A percentile compares a stretch with the other conserved stretches of the same genome.
Evolutionary conservation across 2,113 vertebrate species (phyloP).

Genomic region (Gymnobelideus leadbeateri): DNA sequence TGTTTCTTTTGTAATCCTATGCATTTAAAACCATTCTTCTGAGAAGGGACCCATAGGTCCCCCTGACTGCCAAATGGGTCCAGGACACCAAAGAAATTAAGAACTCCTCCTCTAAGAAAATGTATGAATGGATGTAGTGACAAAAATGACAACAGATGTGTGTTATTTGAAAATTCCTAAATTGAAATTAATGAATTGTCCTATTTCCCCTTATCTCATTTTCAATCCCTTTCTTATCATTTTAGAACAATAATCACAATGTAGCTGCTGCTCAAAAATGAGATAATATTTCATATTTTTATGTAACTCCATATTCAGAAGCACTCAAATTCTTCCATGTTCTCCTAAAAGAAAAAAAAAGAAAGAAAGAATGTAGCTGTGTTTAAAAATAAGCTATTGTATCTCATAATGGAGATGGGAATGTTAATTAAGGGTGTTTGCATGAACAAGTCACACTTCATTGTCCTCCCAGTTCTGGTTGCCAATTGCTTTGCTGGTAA

Average conservation of each 20-base stretch:
- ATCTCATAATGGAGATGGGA: slow-evolving; percentile 71
- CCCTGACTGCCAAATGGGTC: neutral
- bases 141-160: neutral
- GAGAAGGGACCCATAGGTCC: neutral
- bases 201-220: slow-evolving; percentile 59
- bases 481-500: slow-evolving; percentile 83
- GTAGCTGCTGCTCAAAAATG: slow-evolving; percentile 45
- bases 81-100: neutral
- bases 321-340: slow-evolving; percentile 49
- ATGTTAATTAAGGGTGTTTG: slow-evolving; percentile 82
- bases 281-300: slow-evolving; percentile 44
- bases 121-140: neutral
- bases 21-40: neutral
- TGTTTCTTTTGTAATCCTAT: neutral
- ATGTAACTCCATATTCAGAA: slow-evolving; percentile 42
- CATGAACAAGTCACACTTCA: slow-evolving; percentile 78
- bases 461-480: slow-evolving; percentile 80
- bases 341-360: slow-evolving; percentile 28
- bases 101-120: neutral
- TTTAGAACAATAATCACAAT: slow-evolving; percentile 42
- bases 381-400: slow-evolving; percentile 85
- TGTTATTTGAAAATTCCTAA: slow-evolving; percentile 40
- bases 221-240: slow-evolving; percentile 49
- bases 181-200: slow-evolving; percentile 22
- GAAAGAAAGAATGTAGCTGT: slow-evolving; percentile 15